Percentiles rank a stretch among this genome's conserved stretches.
Conservation (phyloP, 2,888 invertebrate genomes). For the Drosophila melanocephala region DNA sequence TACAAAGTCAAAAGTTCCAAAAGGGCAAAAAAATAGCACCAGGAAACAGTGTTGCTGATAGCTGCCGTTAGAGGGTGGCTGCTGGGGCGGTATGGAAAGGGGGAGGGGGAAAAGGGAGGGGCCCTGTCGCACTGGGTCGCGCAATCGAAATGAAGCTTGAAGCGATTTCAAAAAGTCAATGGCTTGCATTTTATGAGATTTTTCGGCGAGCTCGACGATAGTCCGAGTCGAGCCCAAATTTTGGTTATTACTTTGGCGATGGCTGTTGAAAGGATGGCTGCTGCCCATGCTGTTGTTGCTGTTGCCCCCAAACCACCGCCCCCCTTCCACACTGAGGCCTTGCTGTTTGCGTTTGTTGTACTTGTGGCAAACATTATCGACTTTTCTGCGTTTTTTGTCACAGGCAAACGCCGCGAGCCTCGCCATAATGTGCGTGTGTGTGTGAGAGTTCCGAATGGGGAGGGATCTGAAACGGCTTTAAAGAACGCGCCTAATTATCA, state of each 20-base stretch:
- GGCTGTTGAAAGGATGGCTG: conserved; percentile 9
- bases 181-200: conserved; percentile 82
- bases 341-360: conserved; percentile 35
- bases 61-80: not conserved
- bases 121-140: conserved; percentile 25
- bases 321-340: not conserved
- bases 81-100: not conserved
- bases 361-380: conserved; percentile 74
- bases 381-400: conserved; percentile 48
- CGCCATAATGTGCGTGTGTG: conserved; percentile 7
- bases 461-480: conserved; percentile 42
- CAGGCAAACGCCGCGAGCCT: conserved; percentile 24
- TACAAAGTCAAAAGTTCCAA: conserved; percentile 31
- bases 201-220: conserved; percentile 25
- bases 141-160: conserved; percentile 73
- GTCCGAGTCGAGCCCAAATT: conserved; percentile 60
- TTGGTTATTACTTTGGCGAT: conserved; percentile 69
- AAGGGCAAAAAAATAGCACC: conserved; percentile 37
- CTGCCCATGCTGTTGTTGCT: conserved; percentile 1
- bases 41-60: conserved; percentile 22
- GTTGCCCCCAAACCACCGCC: not conserved
- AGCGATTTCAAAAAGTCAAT: conserved; percentile 82
- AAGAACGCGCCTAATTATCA: conserved; percentile 71
- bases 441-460: conserved; percentile 12
- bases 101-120: not conserved